Evolutionary conservation across 1,140 invertebrate species (phyloP).

Genomic region (Leucophenga varia): DNA sequence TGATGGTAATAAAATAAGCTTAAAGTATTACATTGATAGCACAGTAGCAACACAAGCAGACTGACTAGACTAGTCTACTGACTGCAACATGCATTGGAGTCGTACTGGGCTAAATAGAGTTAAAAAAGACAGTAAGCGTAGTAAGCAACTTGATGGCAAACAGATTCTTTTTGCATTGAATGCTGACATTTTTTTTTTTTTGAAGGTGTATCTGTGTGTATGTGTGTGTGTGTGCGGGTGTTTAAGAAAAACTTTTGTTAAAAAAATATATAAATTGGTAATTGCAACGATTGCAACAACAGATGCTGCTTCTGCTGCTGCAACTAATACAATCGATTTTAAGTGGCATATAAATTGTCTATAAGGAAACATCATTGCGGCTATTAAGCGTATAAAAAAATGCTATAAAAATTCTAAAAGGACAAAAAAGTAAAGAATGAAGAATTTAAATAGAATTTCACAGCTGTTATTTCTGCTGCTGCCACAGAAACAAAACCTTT

Average conservation of each 20-base stretch:
- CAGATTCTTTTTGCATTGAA: neutral
- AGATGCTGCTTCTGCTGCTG: slow-evolving; percentile 18
- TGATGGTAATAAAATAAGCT: slow-evolving; percentile 47
- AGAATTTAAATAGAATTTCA: no score
- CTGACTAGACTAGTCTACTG: neutral
- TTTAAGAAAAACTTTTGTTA: neutral
- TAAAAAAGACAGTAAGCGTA: slow-evolving; percentile 1
- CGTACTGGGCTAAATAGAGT: slow-evolving; percentile 40
- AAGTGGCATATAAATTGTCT: slow-evolving; percentile 42
- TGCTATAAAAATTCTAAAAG: neutral
- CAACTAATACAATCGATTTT: neutral
- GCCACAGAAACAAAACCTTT: neutral
- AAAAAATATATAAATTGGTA: slow-evolving; percentile 35
- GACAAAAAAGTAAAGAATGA: no score
- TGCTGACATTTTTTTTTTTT: no score
- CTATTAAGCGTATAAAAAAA: slow-evolving; percentile 38
- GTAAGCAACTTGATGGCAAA: no score
- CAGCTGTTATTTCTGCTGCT: neutral
- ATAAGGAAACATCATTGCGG: slow-evolving; percentile 43
- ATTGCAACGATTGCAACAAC: slow-evolving; percentile 37
- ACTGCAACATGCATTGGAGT: neutral
- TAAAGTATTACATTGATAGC: slow-evolving; percentile 39
- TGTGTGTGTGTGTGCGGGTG: no score
- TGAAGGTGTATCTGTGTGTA: no score
- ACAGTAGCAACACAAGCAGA: no score